Base-by-base conservation (phyloP, 2,797 vertebrate species). In the Tachyglossus aculeatus region DNA sequence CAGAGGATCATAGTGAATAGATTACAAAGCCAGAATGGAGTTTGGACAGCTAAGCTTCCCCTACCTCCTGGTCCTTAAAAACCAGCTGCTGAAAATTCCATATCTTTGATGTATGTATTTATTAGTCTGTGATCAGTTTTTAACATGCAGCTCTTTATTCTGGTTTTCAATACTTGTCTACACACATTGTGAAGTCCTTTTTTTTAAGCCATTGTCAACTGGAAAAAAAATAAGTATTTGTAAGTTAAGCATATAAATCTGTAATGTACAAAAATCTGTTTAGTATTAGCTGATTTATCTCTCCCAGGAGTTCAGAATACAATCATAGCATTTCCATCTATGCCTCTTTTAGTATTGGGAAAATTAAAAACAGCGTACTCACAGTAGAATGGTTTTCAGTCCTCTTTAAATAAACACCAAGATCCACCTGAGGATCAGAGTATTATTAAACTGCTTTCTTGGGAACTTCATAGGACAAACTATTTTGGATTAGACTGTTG, bases 101-200 rank as follows among this genome's bases (percentile, higher is more conserved):
- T 75, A 83, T 86, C 79, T 85, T 83, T 73, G 67, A 74, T 82
- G 66, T 88, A 80, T 80, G 82, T 90, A 87, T 90, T 87, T 88
- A 90, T 89, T 89, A 86, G 81, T 77, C 74, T 81, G 83, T 88
- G 82, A 85, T 59, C 76, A 61, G 53, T 82, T 90, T 91, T 89
- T 89, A 89, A 88, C 81, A 87, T 84, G 74, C 85, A 82, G 80
- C 76, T 89, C 90, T 88, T 86, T 79, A 88, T 89, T 88, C 87
- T 79, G 68, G 84, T 86, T 85, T 89, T 88, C 73, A 87, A 77
- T 82, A 87, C 67, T 40, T 37, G 40, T 37, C 78, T 82, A 83
- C 67, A 86, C 67, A 55, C 50, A 76, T 87, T 85, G 86, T 90
- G 82, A 88, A 77, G 77, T 89, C 80, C 72, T 72, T 65, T 56